phyloP scores from a whole-genome alignment of 2,888 invertebrate genomes.

The Plagodis pulveraria region DNA sequence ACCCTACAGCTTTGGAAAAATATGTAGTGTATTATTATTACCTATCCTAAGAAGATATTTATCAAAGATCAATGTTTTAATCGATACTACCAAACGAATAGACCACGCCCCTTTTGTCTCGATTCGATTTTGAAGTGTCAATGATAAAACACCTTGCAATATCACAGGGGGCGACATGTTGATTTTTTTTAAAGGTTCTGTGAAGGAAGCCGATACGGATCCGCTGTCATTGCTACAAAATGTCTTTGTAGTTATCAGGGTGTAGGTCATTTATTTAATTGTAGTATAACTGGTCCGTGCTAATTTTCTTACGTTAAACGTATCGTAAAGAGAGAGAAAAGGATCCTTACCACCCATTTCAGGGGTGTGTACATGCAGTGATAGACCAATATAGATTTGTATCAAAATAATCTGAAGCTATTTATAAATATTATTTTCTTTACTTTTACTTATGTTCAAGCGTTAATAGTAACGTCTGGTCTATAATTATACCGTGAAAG shows the following conservation, averaged over 20 bases:
- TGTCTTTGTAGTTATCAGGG: slow-evolving; percentile 85
- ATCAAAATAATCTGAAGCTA: slow-evolving; percentile 85
- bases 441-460: slow-evolving; percentile 85
- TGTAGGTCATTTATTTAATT: slow-evolving; percentile 83
- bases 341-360: slow-evolving; percentile 79
- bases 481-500: slow-evolving; percentile 83
- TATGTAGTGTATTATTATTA: too few relatives aligned
- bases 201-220: slow-evolving; percentile 84
- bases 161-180: slow-evolving; percentile 82
- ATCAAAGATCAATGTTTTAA: slow-evolving; percentile 7
- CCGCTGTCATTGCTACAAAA: slow-evolving; percentile 83
- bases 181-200: slow-evolving; percentile 84
- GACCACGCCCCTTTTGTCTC: slow-evolving; percentile 63
- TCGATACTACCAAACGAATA: slow-evolving; percentile 44
- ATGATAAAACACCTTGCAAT: slow-evolving; percentile 74
- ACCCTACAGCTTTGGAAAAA: too few relatives aligned
- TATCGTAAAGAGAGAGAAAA: slow-evolving; percentile 73
- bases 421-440: slow-evolving; percentile 86
- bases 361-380: slow-evolving; percentile 82
- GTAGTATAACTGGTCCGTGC: slow-evolving; percentile 78
- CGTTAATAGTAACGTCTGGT: slow-evolving; percentile 84
- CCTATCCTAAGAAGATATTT: too few relatives aligned
- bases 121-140: slow-evolving; percentile 71
- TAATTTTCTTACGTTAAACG: slow-evolving; percentile 74
- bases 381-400: slow-evolving; percentile 82